Conservation (phyloP, 2,113 vertebrate genomes). For the Cricetomys ansorgei region DNA sequence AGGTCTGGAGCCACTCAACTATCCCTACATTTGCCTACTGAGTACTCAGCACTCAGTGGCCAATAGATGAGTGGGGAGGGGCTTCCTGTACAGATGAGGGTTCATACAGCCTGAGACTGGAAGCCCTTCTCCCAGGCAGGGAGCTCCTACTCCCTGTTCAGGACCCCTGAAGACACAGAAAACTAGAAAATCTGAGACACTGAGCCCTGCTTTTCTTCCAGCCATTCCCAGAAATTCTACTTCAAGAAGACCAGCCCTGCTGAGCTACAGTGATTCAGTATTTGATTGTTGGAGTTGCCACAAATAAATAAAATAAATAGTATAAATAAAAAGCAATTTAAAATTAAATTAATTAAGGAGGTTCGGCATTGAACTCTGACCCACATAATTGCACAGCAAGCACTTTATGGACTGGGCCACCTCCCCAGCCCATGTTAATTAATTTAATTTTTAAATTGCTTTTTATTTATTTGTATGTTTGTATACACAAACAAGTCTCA, state of each 20-base stretch:
- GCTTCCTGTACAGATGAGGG: neutral
- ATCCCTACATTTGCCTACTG: neutral
- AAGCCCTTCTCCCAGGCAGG: neutral
- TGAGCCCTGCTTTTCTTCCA: no score
- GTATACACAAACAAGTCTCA: neutral
- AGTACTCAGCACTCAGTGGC: neutral
- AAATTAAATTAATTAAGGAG: no score
- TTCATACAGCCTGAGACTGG: neutral
- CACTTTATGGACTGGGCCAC: neutral
- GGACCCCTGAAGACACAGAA: neutral
- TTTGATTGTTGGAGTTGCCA: neutral
- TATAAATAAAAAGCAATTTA: no score
- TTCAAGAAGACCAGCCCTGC: neutral
- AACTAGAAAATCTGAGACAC: no score
- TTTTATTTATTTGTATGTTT: neutral
- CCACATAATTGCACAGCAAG: neutral
- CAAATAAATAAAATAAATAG: no score
- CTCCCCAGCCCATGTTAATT: neutral
- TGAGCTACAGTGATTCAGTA: no score
- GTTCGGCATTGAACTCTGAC: neutral
- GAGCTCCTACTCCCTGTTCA: neutral
- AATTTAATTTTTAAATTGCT: neutral
- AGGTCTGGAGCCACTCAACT: neutral
- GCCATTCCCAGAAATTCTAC: neutral
- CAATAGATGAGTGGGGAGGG: fast-evolving